Evolutionary conservation across 92 coral and sea anemone genomes (phyloP), one percentile per base, ranked within the genome.

Genomic region (Diadumene lineata): DNA sequence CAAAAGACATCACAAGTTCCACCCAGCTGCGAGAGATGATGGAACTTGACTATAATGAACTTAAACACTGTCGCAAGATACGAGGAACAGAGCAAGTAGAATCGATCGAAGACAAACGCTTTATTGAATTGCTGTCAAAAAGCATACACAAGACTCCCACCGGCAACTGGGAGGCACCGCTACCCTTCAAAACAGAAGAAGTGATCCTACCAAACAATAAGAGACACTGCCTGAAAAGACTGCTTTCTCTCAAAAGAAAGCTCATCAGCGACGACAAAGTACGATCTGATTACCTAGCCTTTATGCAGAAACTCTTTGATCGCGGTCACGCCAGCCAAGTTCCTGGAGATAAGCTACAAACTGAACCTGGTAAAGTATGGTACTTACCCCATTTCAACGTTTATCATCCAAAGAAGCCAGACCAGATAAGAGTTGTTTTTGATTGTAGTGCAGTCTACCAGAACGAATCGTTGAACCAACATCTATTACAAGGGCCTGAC

Each of bases 41-140:
- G 92, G 80, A 88, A 72, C 84, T 88, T 28, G 89, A 80, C 60
- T 88, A 84, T 74, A 75, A 72, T 50, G 85, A 87, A 62, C 70
- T 86, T 13, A 48, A 70, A 68, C 57, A 86, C 79, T 62, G 78
- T 53, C 88, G 85, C 57, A 76, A 76, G 28, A 64, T 82, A 44
- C 78, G 74, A 63, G 88, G 85, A 43, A 73, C 82, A 18, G 92
- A 87, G 56, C 81, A 79, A 76, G 84, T 68, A 30, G 83, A 87
- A 38, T 83, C 92, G 17, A 51, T 79, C 21, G 82, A 83, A 74
- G 82, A 87, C 68, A 68, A 66, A 79, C 78, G 88, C 43, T 87
- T 87, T 74, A 43, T 55, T 31, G 55, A 79, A 11, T 73, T 75
- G 60, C 71, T 83, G 28, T 50, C 56, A 16, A 53, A 9, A 16